phyloP scores from a whole-genome alignment of 64 coral and sea anemone species.

The Actinia tenebrosa region DNA sequence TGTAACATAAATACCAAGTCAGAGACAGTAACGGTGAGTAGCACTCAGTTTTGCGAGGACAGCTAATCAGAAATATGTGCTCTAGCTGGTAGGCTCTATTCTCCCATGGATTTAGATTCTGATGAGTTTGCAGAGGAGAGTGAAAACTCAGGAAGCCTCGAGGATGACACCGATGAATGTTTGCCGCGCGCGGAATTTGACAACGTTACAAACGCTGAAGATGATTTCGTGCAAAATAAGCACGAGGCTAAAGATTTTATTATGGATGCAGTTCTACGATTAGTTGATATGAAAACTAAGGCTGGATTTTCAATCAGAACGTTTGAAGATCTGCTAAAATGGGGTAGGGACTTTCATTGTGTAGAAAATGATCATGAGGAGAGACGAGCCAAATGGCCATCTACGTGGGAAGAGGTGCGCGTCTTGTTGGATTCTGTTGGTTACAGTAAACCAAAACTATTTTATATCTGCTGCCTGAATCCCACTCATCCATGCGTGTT shows the following conservation, averaged over 20 bases:
- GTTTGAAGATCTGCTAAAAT: slow-evolving; percentile 52
- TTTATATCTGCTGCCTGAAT: slow-evolving; percentile 56
- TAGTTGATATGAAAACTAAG: slow-evolving; percentile 59
- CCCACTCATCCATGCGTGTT: slow-evolving; percentile 48
- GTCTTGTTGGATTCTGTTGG: slow-evolving; percentile 34
- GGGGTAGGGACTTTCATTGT: slow-evolving; percentile 49
- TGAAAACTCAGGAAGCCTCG: too few relatives aligned
- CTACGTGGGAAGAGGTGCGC: slow-evolving; percentile 29
- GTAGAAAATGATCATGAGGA: slow-evolving; percentile 16
- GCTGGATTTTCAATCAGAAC: slow-evolving; percentile 47
- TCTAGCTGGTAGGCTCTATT: too few relatives aligned
- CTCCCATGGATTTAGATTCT: too few relatives aligned
- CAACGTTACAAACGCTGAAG: too few relatives aligned
- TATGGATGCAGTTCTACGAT: slow-evolving; percentile 44
- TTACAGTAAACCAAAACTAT: slow-evolving; percentile 37
- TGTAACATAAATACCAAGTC: too few relatives aligned
- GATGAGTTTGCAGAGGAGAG: too few relatives aligned
- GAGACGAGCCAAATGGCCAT: slow-evolving; percentile 47
- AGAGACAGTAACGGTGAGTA: too few relatives aligned
- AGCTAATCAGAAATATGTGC: too few relatives aligned
- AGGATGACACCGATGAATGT: too few relatives aligned
- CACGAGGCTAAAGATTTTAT: slow-evolving; percentile 40
- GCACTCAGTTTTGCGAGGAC: too few relatives aligned
- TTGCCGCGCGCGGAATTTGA: too few relatives aligned
- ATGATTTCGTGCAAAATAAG: too few relatives aligned